Evolutionary conservation across 2,113 vertebrate genomes (phyloP).

Genomic region (Nyctibius bracteatus): DNA sequence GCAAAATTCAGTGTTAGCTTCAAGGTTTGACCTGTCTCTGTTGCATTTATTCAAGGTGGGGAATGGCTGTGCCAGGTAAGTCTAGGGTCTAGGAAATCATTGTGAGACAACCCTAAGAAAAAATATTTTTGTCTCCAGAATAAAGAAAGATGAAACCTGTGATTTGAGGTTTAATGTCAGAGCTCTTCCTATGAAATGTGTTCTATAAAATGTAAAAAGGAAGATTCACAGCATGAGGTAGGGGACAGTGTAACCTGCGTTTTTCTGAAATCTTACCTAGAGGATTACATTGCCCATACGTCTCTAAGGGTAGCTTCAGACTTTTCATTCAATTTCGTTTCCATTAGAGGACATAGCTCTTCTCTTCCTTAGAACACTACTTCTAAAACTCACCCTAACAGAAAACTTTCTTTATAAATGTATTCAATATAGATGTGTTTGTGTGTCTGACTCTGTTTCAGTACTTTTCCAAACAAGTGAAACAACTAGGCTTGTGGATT

Average conservation of each 20-base stretch:
- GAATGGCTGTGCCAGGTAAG: neutral
- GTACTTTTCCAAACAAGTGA: neutral
- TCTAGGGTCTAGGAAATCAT: neutral
- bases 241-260: neutral
- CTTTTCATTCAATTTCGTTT: neutral
- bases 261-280: neutral
- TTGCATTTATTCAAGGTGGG: neutral
- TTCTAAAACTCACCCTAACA: neutral
- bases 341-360: neutral
- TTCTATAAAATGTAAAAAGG: neutral
- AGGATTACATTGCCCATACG: neutral
- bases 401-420: neutral
- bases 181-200: neutral
- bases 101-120: neutral
- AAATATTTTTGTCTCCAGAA: neutral
- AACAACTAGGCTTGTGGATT: neutral
- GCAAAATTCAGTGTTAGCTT: neutral
- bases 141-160: neutral
- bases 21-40: neutral
- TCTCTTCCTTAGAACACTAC: neutral
- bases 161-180: neutral
- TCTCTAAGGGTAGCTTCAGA: neutral
- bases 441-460: neutral
- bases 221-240: neutral
- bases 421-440: neutral